Evolutionary conservation across 2,113 vertebrate species (phyloP), one percentile per base, ranked within the genome.

Genomic region (Centrocercus urophasianus): DNA sequence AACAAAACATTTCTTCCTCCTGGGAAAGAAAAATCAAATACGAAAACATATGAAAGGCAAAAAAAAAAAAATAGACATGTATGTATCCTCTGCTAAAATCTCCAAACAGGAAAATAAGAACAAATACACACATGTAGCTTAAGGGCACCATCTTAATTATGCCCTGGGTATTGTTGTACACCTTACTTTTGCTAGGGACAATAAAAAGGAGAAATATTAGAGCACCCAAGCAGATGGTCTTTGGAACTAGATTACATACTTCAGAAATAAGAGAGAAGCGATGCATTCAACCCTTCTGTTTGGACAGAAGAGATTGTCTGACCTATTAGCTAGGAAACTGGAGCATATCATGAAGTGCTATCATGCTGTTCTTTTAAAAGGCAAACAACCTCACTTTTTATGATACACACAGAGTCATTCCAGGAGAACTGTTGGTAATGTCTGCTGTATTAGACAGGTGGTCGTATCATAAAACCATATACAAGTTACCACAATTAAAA

Each of bases 191-290:
- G 82, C 61, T 70, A 87, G 88, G 61, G 84, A 80, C 50, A 80
- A 91, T 71, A 91, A 83, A 86, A 57, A 57, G 73, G 56, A 86
- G 76, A 82, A 95, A 96, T 93, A 89, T 21, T 92, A 95, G 75
- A 91, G 81, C 67, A 91, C 50, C 50, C 76, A 96, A 93, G 86
- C 85, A 93, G 91, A 72, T 48, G 83, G 94, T 70, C 85, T 94
- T 88, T 86, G 94, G 94, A 95, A 95, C 83, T 82, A 95, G 96
- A 97, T 86, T 93, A 94, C 52, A 57, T 76, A 96, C 86, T 96
- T 97, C 90, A 97, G 83, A 94, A 96, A 86, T 56, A 91, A 95
- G 85, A 89, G 52, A 90, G 90, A 82, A 88, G 69, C 45, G 91
- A 95, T 1, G 74, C 92, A 92, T 91, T 90, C 85, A 96, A 95